Conservation (phyloP, 1,140 invertebrate species). For the Ctenoplectra terminalis region DNA sequence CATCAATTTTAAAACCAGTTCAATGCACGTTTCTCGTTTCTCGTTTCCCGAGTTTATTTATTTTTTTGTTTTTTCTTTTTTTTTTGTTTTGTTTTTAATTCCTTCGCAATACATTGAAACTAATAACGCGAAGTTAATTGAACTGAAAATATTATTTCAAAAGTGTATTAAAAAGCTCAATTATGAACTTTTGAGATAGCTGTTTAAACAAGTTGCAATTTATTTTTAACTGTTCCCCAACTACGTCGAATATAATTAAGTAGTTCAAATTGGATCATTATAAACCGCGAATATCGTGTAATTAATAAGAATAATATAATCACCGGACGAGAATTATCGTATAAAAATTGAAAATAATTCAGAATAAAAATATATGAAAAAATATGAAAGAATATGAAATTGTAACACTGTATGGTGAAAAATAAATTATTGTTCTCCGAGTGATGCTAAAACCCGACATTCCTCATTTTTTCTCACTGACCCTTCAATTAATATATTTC, state of each 20-base stretch:
- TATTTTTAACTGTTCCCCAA: neutral
- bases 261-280: neutral
- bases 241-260: neutral
- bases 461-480: no score
- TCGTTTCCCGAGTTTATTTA: neutral
- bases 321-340: neutral
- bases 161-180: neutral
- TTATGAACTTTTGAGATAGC: neutral
- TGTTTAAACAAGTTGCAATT: constrained; percentile 1
- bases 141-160: neutral
- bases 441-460: no score
- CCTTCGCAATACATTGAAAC: constrained; percentile 1
- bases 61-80: neutral
- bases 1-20: constrained; percentile 19
- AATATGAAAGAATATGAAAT: no score
- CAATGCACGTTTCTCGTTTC: neutral
- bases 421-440: no score
- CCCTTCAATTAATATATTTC: no score
- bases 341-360: no score
- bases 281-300: neutral
- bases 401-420: no score
- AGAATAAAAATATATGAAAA: no score
- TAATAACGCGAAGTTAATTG: constrained; percentile 6
- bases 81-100: neutral
- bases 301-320: neutral